Percentiles rank a stretch among this genome's conserved stretches.
phyloP scores from a whole-genome alignment of 2,888 invertebrate species.

The Ischnus inquisitorius region DNA sequence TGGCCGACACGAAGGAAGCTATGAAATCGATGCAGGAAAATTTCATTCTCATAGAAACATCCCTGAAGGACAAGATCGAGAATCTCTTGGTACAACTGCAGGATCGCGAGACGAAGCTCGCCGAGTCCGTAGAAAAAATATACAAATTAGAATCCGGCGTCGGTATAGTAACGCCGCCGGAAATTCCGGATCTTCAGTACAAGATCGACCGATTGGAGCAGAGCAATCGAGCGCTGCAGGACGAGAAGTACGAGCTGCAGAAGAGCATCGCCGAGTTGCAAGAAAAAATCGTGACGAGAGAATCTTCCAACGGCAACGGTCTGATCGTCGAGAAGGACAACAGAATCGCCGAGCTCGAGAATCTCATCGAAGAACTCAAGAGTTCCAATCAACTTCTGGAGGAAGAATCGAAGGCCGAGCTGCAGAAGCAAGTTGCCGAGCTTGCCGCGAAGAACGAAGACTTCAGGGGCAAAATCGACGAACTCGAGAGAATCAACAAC shows the following conservation, averaged over 20 bases:
- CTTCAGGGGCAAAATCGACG: slow-evolving; percentile 75
- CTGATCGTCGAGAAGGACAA: slow-evolving; percentile 80
- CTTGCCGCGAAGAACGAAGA: slow-evolving; percentile 79
- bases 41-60: slow-evolving; percentile 90
- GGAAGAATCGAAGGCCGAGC: slow-evolving; percentile 79
- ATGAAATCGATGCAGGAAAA: slow-evolving; percentile 93
- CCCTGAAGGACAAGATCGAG: slow-evolving; percentile 90
- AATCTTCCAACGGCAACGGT: slow-evolving; percentile 73
- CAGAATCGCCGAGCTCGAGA: slow-evolving; percentile 85
- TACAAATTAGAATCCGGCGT: slow-evolving; percentile 79
- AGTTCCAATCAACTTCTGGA: slow-evolving; percentile 79
- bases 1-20: slow-evolving; percentile 92
- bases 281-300: slow-evolving; percentile 76
- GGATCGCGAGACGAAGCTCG: slow-evolving; percentile 87
- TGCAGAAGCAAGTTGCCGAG: slow-evolving; percentile 78
- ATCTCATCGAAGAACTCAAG: slow-evolving; percentile 81
- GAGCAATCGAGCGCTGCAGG: slow-evolving; percentile 77
- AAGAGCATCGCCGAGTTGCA: slow-evolving; percentile 80
- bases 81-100: slow-evolving; percentile 87
- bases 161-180: slow-evolving; percentile 75
- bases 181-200: slow-evolving; percentile 76
- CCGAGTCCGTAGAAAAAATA: slow-evolving; percentile 80
- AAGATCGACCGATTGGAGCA: slow-evolving; percentile 78
- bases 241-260: slow-evolving; percentile 82
- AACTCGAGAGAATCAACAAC: slow-evolving; percentile 78